phyloP scores from a whole-genome alignment of 2,113 vertebrate genomes.

The Ifrita kowaldi region DNA sequence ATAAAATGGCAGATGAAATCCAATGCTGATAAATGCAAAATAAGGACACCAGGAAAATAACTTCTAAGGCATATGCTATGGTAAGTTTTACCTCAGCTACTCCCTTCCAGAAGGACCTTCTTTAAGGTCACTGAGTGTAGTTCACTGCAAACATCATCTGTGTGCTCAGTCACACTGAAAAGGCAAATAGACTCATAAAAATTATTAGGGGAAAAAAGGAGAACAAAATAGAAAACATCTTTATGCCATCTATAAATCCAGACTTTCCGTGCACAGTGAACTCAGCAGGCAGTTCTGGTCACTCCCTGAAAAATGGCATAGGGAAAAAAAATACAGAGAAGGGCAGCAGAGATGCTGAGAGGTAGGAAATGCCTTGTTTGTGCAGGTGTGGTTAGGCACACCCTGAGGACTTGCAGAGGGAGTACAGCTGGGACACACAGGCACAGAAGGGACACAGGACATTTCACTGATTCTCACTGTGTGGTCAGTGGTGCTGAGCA shows the following conservation, averaged over 20 bases:
- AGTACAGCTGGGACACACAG: neutral
- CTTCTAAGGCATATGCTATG: neutral
- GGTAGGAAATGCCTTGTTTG: neutral
- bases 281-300: neutral
- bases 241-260: neutral
- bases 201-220: neutral
- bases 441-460: accelerated
- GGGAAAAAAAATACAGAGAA: neutral
- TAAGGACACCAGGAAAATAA: neutral
- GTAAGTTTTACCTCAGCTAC: neutral
- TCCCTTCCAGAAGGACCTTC: neutral
- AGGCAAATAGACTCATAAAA: neutral
- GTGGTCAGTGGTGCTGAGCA: neutral
- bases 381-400: neutral
- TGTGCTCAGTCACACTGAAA: neutral
- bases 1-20: neutral
- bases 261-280: neutral
- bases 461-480: neutral
- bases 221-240: neutral
- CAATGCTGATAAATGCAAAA: neutral
- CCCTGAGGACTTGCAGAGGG: too few relatives aligned
- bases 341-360: neutral
- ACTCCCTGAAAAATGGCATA: neutral
- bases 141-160: neutral
- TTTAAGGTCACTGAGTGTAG: neutral